These are phyloP conservation scores for Aplochiton taeniatus DNA, from an alignment of 2,797 vertebrate species.

Conservation along the genomic window DNA sequence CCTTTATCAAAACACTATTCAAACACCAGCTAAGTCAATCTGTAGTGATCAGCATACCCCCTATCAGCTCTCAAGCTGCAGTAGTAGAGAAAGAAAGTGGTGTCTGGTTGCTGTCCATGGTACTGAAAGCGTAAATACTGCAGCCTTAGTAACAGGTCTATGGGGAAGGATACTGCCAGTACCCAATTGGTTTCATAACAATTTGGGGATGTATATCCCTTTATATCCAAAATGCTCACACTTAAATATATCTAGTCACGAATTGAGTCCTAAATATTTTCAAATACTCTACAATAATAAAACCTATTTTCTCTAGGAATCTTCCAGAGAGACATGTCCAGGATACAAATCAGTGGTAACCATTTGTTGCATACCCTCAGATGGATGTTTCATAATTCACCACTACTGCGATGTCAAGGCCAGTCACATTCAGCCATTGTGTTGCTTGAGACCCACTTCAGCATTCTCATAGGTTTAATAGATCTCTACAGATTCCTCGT, in stretches of 20 bases:
- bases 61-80: no score
- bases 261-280: conserved; percentile 13
- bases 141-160: conserved; percentile 19
- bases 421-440: conserved; percentile 41
- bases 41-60: no score
- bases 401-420: conserved; percentile 48
- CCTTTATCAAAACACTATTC: no score
- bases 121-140: conserved; percentile 42
- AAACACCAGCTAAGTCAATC: no score
- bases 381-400: conserved; percentile 39
- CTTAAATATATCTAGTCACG: not conserved
- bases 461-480: conserved; percentile 16
- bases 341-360: conserved; percentile 48
- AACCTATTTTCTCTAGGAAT: conserved; percentile 7
- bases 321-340: conserved; percentile 19
- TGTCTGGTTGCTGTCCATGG: conserved; percentile 23
- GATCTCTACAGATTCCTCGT: no score
- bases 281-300: conserved; percentile 16
- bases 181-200: conserved; percentile 11
- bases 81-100: no score
- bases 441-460: conserved; percentile 26
- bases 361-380: conserved; percentile 42
- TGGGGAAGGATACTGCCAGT: conserved; percentile 17
- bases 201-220: not conserved
- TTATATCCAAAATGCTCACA: not conserved